A percentile compares a stretch with the other conserved stretches of the same genome.
Conservation (phyloP, 2,797 vertebrate genomes). For the Xenops minutus region DNA sequence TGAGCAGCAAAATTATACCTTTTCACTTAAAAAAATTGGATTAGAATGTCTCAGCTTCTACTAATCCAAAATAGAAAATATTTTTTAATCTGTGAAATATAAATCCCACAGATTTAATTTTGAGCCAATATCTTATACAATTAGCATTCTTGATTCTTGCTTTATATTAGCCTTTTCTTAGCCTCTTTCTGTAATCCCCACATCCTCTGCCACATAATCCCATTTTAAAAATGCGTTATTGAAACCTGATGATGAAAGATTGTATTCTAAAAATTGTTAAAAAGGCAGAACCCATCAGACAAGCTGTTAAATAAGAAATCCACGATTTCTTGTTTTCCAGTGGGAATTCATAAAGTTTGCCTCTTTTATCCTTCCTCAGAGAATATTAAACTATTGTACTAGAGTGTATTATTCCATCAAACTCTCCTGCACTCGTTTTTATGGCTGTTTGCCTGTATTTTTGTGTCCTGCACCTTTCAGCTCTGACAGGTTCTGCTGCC, state of each 20-base stretch:
- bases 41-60: too few species aligned
- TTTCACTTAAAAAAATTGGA: not conserved
- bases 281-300: not conserved
- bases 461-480: not conserved
- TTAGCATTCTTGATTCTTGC: not conserved
- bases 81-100: not conserved
- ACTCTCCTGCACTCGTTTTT: not conserved
- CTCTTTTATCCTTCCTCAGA: not conserved
- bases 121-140: not conserved
- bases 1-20: not conserved
- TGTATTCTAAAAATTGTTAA: not conserved
- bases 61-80: too few species aligned
- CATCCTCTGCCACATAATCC: not conserved
- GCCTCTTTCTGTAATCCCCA: not conserved
- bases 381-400: not conserved
- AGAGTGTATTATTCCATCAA: not conserved
- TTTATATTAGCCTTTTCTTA: not conserved
- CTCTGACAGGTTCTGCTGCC: not conserved
- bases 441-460: not conserved
- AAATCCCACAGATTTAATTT: not conserved
- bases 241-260: not conserved
- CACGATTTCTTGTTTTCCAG: not conserved
- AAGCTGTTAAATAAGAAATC: not conserved
- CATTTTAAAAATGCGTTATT: not conserved
- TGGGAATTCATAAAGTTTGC: not conserved